A percentile compares a stretch with the other conserved stretches of the same genome.
Evolutionary conservation across 2,797 vertebrate genomes (phyloP).

Genomic region (Pantherophis vulpinus): DNA sequence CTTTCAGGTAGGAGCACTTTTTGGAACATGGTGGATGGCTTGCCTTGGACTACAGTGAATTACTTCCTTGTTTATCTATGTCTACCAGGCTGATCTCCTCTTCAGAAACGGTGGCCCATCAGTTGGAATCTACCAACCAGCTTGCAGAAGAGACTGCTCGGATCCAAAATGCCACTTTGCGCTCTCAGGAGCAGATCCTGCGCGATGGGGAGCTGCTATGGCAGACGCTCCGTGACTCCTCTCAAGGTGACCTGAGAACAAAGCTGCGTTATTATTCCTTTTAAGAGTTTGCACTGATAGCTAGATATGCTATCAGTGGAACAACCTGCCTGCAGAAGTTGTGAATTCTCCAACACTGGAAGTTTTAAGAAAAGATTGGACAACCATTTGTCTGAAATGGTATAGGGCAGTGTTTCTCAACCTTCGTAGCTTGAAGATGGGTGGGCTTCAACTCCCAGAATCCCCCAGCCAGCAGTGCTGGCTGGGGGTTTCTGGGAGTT

Average conservation of each 20-base stretch:
- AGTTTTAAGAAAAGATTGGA: too few relatives aligned
- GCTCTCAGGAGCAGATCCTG: conserved; percentile 25
- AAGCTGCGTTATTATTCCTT: background rate
- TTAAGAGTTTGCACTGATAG: background rate
- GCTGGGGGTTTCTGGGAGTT: too few relatives aligned
- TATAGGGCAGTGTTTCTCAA: too few relatives aligned
- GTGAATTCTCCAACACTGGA: too few relatives aligned
- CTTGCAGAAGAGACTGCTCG: conserved; percentile 11
- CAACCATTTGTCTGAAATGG: too few relatives aligned
- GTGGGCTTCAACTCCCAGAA: too few relatives aligned
- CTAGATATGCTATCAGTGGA: background rate
- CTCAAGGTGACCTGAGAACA: background rate
- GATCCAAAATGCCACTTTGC: conserved; percentile 25
- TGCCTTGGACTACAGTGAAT: background rate
- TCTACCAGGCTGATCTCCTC: conserved; percentile 30
- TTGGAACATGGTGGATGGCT: background rate
- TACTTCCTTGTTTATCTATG: background rate
- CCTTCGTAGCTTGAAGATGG: too few relatives aligned
- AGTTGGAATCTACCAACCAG: conserved; percentile 16
- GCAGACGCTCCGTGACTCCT: conserved; percentile 12
- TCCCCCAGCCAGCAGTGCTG: too few relatives aligned
- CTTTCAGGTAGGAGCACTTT: background rate
- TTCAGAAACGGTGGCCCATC: conserved; percentile 16
- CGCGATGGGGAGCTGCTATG: conserved; percentile 15
- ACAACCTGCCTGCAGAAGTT: too few relatives aligned